Base-by-base conservation (phyloP, 2,888 invertebrate species). In the Tridacna gigas region DNA sequence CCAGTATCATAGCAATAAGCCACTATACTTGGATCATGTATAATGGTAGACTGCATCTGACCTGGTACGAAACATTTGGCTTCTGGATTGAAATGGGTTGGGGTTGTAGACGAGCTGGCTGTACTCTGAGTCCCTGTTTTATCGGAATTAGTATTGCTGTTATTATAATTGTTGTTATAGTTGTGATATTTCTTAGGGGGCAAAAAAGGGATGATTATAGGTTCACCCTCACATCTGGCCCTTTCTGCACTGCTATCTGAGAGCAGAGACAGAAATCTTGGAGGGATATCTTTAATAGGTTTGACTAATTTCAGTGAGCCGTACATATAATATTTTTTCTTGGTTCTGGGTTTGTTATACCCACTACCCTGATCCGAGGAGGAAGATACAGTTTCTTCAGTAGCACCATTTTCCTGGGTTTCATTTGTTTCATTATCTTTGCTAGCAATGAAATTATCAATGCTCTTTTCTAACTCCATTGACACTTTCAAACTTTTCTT, bases 231-330 rank as follows among this genome's bases (percentile, higher is more conserved):
- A 86, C 92, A 92, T 1, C 92, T 87, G 2, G 91, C 89, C 76
- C 91, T 91, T 51, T 92, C 92, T 18, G 91, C 90, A 82, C 91
- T 91, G 45, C 88, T 90, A 51, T 91, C 91, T 3, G 90, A 91
- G 26, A 94, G 79, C 78, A 93, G 80, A 69, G 90, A 86, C 74
- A 93, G 88, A 84, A 93, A 94, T 9, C 93, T 89, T n/a, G 91
- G 92, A 22, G 94, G 94, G 51, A 94, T 93, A 79, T 94, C 93
- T 84, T 93, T 94, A 77, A 94, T 92, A 15, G 94, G 94, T 76
- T 93, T 92, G 12, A 93, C 88, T 56, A 93, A 86, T 80, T 92
- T 93, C 48, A 91, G 91, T 69, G 90, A 90, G n/a, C 93, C 92
- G 83, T 92, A 93, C 91, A 92, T 92, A 79, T 92, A 93, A 80